phyloP scores from a whole-genome alignment of 2,888 invertebrate genomes.

The Lochmaea crataegi region DNA sequence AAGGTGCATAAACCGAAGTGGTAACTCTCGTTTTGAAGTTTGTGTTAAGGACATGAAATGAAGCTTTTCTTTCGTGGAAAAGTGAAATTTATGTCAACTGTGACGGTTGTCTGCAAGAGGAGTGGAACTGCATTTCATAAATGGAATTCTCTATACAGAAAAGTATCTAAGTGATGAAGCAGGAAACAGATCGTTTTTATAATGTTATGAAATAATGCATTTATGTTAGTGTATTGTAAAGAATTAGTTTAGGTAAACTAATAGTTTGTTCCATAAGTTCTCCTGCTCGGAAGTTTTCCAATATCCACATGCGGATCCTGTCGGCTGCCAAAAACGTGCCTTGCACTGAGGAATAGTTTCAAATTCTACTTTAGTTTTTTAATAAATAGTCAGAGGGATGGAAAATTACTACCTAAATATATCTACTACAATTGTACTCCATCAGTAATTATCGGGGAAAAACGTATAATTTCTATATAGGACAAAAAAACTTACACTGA shows the following conservation, averaged over 20 bases:
- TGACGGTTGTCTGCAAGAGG: no score
- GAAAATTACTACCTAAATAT: constrained; percentile 15
- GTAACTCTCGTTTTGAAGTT: no score
- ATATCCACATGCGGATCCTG: constrained; percentile 42
- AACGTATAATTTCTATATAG: no score
- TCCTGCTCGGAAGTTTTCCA: constrained; percentile 36
- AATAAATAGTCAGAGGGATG: background rate
- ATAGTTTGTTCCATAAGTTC: constrained; percentile 35
- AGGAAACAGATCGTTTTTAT: no score
- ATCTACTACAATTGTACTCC: constrained; percentile 31
- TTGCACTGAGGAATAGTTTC: constrained; percentile 44
- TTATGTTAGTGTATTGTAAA: constrained; percentile 21
- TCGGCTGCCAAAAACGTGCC: constrained; percentile 49
- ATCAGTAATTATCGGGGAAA: background rate
- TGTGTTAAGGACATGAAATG: no score
- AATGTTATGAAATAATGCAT: background rate
- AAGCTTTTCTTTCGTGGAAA: no score
- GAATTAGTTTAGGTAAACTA: constrained; percentile 25
- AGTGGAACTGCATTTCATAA: no score
- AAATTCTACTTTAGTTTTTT: constrained; percentile 40
- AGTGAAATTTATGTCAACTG: no score
- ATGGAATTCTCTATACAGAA: no score
- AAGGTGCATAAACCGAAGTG: no score
- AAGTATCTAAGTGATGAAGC: no score
- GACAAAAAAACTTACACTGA: no score